Evolutionary conservation across 2,797 vertebrate genomes (phyloP), one percentile per base, ranked within the genome.

Genomic region (Balearica regulorum): DNA sequence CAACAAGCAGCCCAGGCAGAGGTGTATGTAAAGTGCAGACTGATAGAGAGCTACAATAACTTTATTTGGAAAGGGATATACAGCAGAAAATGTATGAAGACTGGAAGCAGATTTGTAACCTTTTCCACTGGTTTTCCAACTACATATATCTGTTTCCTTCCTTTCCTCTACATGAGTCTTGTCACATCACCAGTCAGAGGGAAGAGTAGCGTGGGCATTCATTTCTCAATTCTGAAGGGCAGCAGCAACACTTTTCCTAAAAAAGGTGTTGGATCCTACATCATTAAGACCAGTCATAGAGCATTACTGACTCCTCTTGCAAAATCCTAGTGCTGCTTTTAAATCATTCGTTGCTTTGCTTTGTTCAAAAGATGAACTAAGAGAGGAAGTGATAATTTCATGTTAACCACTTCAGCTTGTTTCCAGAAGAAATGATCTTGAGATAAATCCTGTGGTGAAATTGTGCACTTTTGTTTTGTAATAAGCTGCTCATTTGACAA

Each of bases 401-500:
- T 7, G 12, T 51, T 41, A 82, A 60, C 13, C 44, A 46, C 55
- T 87, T 81, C 43, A n/a, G 13, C 41, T 64, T 80, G 8, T 83
- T 92, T 70, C 33, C 15, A 29, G 58, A 72, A 71, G 2, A 89
- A 84, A 61, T 15, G 4, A 37, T 60, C 5, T 7, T 35, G 14
- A 66, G 33, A 41, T 57, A 55, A 92, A 64, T 24, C 21, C 39
- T 44, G 0, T 87, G 69, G 61, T 65, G 68, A 94, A 93, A 95
- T 16, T 11, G 8, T 61, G 35, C 39, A 9, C 26, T 75, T 87
- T 5, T 4, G 25, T 95, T 92, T 91, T 43, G 65, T 28, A 94
- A 92, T 35, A 84, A 89, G 17, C 53, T 37, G 49, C 62, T 91
- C 65, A 91, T 71, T 60, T 96, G 93, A 95, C 71, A 73, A 66